These are phyloP conservation scores for Pithys albifrons DNA, from an alignment of 2,113 vertebrate species.

Conservation along the genomic window DNA sequence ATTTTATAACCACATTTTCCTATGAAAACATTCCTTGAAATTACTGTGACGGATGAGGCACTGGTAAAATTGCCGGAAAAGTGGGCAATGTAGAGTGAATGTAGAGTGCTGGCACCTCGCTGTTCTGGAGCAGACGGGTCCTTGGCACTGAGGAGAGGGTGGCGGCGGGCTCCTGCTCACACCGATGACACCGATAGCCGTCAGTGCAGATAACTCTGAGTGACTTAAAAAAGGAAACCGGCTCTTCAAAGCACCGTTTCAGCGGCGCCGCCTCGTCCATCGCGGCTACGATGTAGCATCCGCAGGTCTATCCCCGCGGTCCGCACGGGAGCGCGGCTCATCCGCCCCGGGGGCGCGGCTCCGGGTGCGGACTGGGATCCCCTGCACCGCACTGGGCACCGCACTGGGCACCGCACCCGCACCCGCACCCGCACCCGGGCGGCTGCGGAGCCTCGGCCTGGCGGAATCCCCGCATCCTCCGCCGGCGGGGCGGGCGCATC, in stretches of 20 bases:
- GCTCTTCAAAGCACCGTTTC: not conserved
- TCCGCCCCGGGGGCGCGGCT: not conserved
- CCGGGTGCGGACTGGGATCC: not conserved
- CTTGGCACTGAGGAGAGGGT: not conserved
- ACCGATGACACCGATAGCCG: not conserved
- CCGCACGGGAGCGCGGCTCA: not conserved
- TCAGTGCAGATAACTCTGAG: not conserved
- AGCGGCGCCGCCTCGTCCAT: accelerated
- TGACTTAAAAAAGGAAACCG: not conserved
- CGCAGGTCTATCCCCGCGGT: not conserved
- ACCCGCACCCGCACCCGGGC: not conserved
- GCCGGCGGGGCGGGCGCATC: not conserved
- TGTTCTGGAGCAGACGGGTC: not conserved
- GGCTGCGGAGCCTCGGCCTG: not conserved
- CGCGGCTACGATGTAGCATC: not conserved
- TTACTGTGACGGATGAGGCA: not conserved
- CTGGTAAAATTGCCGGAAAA: not conserved
- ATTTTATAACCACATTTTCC: not conserved
- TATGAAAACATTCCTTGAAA: not conserved
- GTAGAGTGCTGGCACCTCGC: not conserved
- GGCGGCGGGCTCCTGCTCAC: not conserved
- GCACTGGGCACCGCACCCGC: not conserved
- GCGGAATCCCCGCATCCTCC: not conserved
- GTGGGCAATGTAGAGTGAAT: accelerated
- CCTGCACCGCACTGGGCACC: not conserved